Conservation (phyloP, 2,888 invertebrate species). For the Hydroisotoma schaefferi region DNA sequence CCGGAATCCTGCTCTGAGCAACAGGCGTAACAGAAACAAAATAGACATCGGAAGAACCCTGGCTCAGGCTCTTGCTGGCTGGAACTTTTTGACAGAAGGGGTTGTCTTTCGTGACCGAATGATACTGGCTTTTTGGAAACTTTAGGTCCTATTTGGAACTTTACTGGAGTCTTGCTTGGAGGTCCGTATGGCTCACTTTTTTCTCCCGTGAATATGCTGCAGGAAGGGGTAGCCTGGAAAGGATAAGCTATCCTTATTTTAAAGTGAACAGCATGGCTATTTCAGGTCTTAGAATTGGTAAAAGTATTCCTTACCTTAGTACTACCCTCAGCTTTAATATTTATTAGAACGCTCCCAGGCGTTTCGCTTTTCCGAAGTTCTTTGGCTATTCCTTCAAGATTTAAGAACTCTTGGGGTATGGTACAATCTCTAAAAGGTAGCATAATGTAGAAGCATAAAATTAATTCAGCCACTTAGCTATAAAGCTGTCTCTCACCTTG, state of each 20-base stretch:
- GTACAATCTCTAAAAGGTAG: background rate
- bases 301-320: no score
- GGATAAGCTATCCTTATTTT: no score
- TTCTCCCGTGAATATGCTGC: background rate
- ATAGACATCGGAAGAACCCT: conserved; percentile 8
- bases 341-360: background rate
- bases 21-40: conserved; percentile 11
- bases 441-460: background rate
- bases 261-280: no score
- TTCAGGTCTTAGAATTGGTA: background rate
- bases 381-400: background rate
- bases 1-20: conserved; percentile 5
- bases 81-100: background rate
- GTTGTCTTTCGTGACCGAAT: conserved; percentile 12
- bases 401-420: background rate
- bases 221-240: no score
- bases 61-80: background rate
- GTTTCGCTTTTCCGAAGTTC: background rate
- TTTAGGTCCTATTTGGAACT: conserved; percentile 11
- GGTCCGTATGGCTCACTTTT: background rate
- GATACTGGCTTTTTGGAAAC: conserved; percentile 3
- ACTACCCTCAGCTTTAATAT: background rate
- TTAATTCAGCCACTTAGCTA: background rate
- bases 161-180: conserved; percentile 10
- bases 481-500: background rate